These are phyloP conservation scores for Chondrilla cf. caribensis DNA, from an alignment of 37 sponge, comb jelly and placozoan genomes.

Conservation along the genomic window DNA sequence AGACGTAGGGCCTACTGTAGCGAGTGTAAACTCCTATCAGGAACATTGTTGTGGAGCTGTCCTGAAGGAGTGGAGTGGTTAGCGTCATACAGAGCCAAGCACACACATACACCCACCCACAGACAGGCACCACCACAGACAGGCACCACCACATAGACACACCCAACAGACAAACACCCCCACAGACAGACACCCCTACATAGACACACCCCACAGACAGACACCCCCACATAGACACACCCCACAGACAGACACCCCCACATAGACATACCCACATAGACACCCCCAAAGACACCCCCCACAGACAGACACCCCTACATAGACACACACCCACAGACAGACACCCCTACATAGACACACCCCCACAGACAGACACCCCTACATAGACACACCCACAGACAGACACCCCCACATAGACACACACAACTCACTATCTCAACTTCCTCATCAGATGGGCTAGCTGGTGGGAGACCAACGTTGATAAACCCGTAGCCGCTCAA, in stretches of 20 bases:
- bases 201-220: conserved; percentile 21
- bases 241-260: no score
- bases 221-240: background rate
- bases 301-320: conserved; percentile 2
- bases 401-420: no score
- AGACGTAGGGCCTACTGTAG: conserved; percentile 84
- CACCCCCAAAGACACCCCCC: no score
- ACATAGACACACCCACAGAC: no score
- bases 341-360: conserved; percentile 19
- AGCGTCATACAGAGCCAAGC: background rate
- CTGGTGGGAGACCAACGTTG: conserved; percentile 89
- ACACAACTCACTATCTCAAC: conserved; percentile 40
- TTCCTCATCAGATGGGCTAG: conserved; percentile 75
- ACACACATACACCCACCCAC: no score
- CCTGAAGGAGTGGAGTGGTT: conserved; percentile 24
- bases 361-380: background rate
- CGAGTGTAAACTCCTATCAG: conserved; percentile 75
- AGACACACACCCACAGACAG: conserved; percentile 15
- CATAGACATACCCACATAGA: background rate
- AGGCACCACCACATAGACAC: conserved; percentile 10
- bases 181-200: conserved; percentile 18
- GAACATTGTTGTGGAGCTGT: conserved; percentile 77
- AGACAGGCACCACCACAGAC: background rate
- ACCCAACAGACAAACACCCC: background rate
- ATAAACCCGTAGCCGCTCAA: conserved; percentile 90